Conservation (phyloP, 2,113 vertebrate genomes). For the Chaetops frenatus region DNA sequence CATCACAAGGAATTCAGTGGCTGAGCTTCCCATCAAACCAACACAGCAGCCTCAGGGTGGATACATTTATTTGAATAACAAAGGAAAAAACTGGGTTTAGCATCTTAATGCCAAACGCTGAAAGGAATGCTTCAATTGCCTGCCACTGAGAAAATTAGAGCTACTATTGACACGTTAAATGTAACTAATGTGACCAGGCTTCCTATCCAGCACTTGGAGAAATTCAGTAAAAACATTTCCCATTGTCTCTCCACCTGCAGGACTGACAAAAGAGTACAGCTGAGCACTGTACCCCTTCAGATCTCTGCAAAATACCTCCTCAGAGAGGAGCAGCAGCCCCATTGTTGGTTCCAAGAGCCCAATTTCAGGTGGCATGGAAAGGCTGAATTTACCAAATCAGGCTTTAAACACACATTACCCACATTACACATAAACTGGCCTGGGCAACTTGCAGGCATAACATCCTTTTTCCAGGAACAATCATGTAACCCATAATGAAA, state of each 20-base stretch:
- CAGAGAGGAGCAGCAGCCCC: not conserved
- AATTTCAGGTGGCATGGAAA: not conserved
- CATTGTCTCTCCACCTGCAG: not conserved
- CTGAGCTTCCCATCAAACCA: not conserved
- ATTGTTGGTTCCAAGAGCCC: not conserved
- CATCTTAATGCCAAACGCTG: not conserved
- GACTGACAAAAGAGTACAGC: not conserved
- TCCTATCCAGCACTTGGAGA: not conserved
- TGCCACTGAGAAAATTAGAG: not conserved
- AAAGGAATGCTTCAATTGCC: not conserved
- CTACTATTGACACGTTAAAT: fast-evolving
- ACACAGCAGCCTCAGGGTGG: not conserved
- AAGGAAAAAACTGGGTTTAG: not conserved
- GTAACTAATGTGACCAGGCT: not conserved
- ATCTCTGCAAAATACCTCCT: not conserved
- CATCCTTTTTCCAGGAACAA: not conserved
- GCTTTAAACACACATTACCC: not conserved
- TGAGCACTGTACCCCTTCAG: not conserved
- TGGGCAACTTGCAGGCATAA: not conserved
- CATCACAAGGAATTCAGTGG: not conserved
- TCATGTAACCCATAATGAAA: not conserved
- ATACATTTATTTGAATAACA: not conserved
- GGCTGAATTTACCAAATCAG: not conserved
- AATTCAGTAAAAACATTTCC: not conserved
- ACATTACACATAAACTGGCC: not conserved